A percentile compares a stretch with the other conserved stretches of the same genome.
phyloP scores from a whole-genome alignment of 2,888 invertebrate species.

The Spodoptera exigua region DNA sequence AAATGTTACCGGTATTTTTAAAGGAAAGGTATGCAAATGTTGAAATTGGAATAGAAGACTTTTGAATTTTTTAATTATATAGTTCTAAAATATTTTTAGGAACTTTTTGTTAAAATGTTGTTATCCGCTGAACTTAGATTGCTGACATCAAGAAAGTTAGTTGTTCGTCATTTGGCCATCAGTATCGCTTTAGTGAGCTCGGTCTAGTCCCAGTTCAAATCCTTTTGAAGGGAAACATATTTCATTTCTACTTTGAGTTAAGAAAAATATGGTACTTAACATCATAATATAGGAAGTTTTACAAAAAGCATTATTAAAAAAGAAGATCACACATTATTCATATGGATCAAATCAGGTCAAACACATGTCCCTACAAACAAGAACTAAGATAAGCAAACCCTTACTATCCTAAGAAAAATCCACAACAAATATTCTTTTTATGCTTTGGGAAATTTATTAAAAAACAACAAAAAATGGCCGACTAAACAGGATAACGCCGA shows the following conservation, averaged over 20 bases:
- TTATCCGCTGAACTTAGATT: constrained; percentile 65
- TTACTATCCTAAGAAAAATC: neutral
- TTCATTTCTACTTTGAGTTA: too few species aligned
- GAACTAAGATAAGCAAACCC: too few species aligned
- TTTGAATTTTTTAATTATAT: neutral
- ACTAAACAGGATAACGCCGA: constrained; percentile 38
- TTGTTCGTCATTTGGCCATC: constrained; percentile 68
- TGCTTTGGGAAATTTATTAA: neutral
- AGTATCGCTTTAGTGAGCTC: constrained; percentile 47
- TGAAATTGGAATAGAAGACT: too few species aligned
- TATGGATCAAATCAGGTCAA: too few species aligned
- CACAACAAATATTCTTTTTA: neutral
- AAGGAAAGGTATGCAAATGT: neutral
- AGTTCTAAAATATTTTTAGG: too few species aligned
- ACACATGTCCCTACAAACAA: too few species aligned
- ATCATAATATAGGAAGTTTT: too few species aligned
- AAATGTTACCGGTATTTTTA: neutral
- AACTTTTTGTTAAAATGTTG: constrained; percentile 61
- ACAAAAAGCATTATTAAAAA: too few species aligned
- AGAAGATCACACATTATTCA: too few species aligned
- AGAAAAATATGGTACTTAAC: too few species aligned
- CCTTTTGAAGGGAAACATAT: neutral
- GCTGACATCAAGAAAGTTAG: constrained; percentile 74
- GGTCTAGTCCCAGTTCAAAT: constrained; percentile 30
- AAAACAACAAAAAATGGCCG: constrained; percentile 8